A percentile compares a stretch with the other conserved stretches of the same genome.
Conservation (phyloP, 64 coral and sea anemone species). For the Cladopsammia gracilis region DNA sequence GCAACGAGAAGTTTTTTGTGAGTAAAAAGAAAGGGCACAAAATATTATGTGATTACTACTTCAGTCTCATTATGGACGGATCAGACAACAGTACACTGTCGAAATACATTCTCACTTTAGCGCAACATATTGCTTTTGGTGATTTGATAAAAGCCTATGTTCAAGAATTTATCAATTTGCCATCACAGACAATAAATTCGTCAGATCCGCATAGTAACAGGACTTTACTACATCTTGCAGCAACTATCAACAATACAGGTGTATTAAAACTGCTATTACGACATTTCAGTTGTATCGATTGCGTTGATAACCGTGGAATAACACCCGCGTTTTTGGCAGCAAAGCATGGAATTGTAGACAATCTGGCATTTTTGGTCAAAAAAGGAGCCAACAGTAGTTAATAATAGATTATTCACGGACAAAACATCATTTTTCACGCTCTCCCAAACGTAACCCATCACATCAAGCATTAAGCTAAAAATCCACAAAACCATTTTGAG, state of each 20-base stretch:
- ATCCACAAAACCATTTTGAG: no score
- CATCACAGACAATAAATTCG: slow-evolving; percentile 9
- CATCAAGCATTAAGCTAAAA: no score
- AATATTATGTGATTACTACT: slow-evolving; percentile 19
- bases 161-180: slow-evolving; percentile 27
- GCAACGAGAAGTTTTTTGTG: slow-evolving; percentile 40
- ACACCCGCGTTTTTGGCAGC: slow-evolving; percentile 65
- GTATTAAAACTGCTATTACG: not conserved
- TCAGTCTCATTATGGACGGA: not conserved
- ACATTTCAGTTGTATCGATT: not conserved
- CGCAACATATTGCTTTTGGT: slow-evolving; percentile 30
- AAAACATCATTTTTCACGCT: no score
- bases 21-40: slow-evolving; percentile 55
- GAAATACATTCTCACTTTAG: not conserved
- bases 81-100: not conserved
- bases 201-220: not conserved
- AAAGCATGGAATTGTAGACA: not conserved
- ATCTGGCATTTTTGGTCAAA: not conserved
- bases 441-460: no score
- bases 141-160: not conserved
- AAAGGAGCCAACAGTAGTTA: slow-evolving; percentile 45
- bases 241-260: not conserved
- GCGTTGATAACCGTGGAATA: slow-evolving; percentile 3
- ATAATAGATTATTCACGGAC: no score
- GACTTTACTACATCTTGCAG: slow-evolving; percentile 57